Evolutionary conservation across 1,140 invertebrate species (phyloP), one percentile per base, ranked within the genome.

Genomic region (Nomia melanderi): DNA sequence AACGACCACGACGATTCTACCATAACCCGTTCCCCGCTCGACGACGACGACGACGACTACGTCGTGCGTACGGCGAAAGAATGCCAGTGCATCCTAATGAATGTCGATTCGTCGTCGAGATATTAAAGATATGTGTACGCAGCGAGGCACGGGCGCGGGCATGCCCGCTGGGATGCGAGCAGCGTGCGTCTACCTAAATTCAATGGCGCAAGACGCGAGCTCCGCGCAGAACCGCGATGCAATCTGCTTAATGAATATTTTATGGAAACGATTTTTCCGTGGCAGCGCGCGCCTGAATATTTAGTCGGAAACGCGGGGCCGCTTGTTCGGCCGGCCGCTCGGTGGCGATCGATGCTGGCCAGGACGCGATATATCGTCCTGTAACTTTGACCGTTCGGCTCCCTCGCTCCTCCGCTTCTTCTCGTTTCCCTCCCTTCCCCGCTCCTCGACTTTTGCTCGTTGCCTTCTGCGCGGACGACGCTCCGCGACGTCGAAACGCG

Each of bases 71-170:
- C 54, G 36, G 67, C 62, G 54, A 78, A 79, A 66, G 79, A 86
- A 86, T 78, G 81, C 69, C 78, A 83, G 72, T 79, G 81, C 74
- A 80, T 82, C 71, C 81, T 84, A 85, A 85, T 83, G 79, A 85
- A 85, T 75, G 67, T 78, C 76, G 83, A 86, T 79, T 79, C 78
- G 63, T 53, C 41, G 59, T 57, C 27, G 60, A 78, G 85, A 86
- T 79, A 79, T 86, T 66, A 76, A 83, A 69, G 78, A 83, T 79
- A 76, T n/a, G 80, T 25, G 64, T 59, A 44, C 39, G 63, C 47
- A 67, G n/a, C n/a, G n/a, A n/a, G 39, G 59, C 47, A 72, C 47
- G 59, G 54, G 53, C 31, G 29, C 56, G 44, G 53, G 67, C 66
- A 62, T 54, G 59, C 33, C 14, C 57, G 44, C 29, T 41, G 50